Percentiles rank a stretch among this genome's conserved stretches.
Evolutionary conservation across 2,113 vertebrate genomes (phyloP).

Genomic region (Opisthocomus hoazin): DNA sequence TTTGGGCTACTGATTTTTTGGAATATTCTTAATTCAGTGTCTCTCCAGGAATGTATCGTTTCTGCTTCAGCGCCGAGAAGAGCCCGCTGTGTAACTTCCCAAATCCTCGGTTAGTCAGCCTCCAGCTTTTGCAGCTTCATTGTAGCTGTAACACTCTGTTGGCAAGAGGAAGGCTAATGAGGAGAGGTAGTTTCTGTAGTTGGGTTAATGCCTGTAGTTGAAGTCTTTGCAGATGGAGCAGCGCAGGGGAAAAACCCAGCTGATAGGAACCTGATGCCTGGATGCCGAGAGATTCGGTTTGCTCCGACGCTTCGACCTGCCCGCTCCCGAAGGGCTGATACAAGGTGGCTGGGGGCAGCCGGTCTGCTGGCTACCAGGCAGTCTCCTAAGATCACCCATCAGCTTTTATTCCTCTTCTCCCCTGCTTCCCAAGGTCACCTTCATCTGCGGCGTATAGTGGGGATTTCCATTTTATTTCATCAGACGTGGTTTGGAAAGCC

Average conservation of each 20-base stretch:
- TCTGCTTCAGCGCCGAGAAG: background rate
- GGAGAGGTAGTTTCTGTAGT: background rate
- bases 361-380: background rate
- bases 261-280: background rate
- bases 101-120: background rate
- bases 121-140: background rate
- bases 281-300: accelerated
- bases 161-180: background rate
- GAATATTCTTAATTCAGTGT: background rate
- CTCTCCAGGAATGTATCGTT: background rate
- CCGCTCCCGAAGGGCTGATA: background rate
- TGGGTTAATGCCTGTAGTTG: background rate
- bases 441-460: background rate
- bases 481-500: background rate
- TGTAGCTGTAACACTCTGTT: background rate
- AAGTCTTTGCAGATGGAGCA: background rate
- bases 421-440: background rate
- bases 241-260: background rate
- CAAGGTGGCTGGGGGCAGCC: background rate
- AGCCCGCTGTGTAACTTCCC: background rate
- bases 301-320: background rate
- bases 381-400: background rate
- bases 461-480: background rate
- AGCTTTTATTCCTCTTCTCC: background rate
- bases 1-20: background rate